phyloP scores from a whole-genome alignment of 2,113 vertebrate species.

The Ivindomyrus marchei region DNA sequence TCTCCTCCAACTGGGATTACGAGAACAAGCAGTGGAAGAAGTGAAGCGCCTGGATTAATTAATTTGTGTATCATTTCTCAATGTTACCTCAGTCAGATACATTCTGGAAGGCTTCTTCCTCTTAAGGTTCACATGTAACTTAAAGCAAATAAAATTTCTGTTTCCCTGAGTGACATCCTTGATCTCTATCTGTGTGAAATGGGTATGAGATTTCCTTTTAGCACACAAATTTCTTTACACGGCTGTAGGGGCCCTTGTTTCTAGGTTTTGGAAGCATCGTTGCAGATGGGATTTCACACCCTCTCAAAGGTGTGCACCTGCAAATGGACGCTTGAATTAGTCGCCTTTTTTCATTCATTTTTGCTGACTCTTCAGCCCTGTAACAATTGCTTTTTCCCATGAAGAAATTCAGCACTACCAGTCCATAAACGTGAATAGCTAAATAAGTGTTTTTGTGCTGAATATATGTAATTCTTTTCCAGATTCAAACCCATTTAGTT shows the following conservation, averaged over 20 bases:
- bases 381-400: background rate
- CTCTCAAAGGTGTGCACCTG: background rate
- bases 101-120: conserved; percentile 64
- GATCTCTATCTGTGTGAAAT: background rate
- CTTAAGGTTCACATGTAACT: conserved; percentile 53
- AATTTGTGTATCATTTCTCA: conserved; percentile 54
- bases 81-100: conserved; percentile 52
- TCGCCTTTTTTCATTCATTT: background rate
- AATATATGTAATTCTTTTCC: background rate
- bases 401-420: background rate
- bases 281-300: background rate
- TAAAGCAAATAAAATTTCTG: conserved; percentile 68
- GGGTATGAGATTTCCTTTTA: background rate
- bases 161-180: conserved; percentile 21
- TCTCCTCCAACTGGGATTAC: conserved; percentile 85
- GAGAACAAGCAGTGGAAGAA: conserved; percentile 95
- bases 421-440: background rate
- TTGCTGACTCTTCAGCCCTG: background rate
- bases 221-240: background rate
- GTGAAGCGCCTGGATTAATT: conserved; percentile 53
- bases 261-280: background rate
- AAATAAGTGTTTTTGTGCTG: background rate
- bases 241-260: background rate
- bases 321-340: background rate
- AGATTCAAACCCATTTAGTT: background rate